Base-by-base conservation (phyloP, 2,888 invertebrate species). In the Dorcus hopei region DNA sequence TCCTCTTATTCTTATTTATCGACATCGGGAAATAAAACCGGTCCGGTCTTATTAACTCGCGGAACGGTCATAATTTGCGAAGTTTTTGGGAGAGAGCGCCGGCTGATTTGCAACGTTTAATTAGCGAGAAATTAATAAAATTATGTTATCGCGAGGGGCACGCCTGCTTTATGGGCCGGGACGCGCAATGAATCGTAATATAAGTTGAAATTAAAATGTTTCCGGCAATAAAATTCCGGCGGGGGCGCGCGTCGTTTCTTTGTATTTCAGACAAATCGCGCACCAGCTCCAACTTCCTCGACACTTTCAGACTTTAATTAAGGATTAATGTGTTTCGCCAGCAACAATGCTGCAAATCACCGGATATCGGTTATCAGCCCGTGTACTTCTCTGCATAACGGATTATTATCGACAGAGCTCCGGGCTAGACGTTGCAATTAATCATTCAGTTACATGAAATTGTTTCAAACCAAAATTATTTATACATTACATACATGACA, bases 281-380 rank as follows among this genome's bases (percentile, higher is more conserved):
- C 58, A 61, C 47, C 26, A 55, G 52, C 56, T 62, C 58, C 54
- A 54, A 58, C 62, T 60, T 60, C 60, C 52, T 60, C 62, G 55
- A 60, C 62, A 60, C 52, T 62, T 61, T 61, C 58, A 60, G 54
- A 60, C 55, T 62, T 60, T 62, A 62, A 62, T 62, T 62, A 62
- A 62, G 60, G 58, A 62, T 58, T 58, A 62, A 60, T 62, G 62
- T 62, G 58, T 62, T 62, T 33, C 26, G 6, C 55, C 57, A 52
- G 55, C 55, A 58, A 58, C 55, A 61, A 61, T 58, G 48, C 52
- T 55, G 48, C 49, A 59, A 58, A 62, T 56, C 57, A 58, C 52
- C 49, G 57, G 42, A 54, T 50, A 52, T 58, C 60, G 57, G 60
- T 58, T 62, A 61, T 61, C 61, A 52, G 39, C 39, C 53, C 16